Evolutionary conservation across 2,113 vertebrate genomes (phyloP), one percentile per base, ranked within the genome.

Genomic region (Psophia crepitans): DNA sequence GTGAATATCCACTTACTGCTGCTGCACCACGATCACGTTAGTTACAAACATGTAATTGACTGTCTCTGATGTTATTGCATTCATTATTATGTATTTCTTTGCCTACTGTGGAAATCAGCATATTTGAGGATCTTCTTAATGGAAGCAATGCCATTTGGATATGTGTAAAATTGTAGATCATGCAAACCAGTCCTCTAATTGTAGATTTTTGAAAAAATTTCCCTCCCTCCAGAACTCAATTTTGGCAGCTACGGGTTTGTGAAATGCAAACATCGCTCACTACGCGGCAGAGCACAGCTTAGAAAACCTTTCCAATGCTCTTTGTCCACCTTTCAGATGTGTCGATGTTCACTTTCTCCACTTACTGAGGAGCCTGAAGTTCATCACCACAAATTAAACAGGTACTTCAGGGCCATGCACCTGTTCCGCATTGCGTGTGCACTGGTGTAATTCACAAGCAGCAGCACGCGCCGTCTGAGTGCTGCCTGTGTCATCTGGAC

Each of bases 381-480:
- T 70, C 37, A 56, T 20, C n/a, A 33, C n/a, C 33, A 23, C 46
- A 51, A 63, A 44, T 19, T 37, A 26, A 84, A 60, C 33, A 60
- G 28, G 18, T 19, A 17, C 5, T 44, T 54, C 26, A 46, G 37
- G 51, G 44, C 37, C 65, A 70, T 70, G 30, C 12, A 24, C 17
- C 26, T 1, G 1, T n/a, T 87, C 65, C 61, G 35, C 11, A 26
- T 8, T 24, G 39, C 26, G 16, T 0, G 0, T 60, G 18, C 15
- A 1, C 28, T 14, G 43, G 28, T 33, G 17, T 23, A 41, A 76
- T 27, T 83, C 15, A 23, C 8, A 51, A 60, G 51, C 17, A 75
- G 39, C 19, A 65, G 27, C 0, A 0, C 41, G 11, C 0, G 2
- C 13, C 5, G 0, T 44, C 35, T 23, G 17, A 48, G 49, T 8